Conservation (phyloP, 2,797 vertebrate species). For the Pteropus rufus region DNA sequence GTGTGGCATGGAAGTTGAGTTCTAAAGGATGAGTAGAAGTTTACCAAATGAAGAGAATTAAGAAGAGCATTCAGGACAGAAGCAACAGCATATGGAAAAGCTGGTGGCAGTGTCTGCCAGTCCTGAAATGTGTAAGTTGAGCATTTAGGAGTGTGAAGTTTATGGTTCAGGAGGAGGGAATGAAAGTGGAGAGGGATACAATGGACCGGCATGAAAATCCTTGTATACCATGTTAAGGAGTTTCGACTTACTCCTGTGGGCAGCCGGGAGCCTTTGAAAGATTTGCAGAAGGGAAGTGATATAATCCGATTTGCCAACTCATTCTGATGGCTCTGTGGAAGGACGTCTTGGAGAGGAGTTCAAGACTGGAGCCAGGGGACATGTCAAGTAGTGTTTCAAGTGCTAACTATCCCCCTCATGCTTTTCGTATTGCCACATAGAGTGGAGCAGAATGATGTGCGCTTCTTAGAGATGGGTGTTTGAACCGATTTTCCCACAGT, state of each 20-base stretch:
- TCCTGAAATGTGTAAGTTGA: neutral
- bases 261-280: neutral
- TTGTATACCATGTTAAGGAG: neutral
- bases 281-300: neutral
- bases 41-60: neutral
- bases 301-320: neutral
- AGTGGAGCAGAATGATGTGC: neutral
- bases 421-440: neutral
- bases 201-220: neutral
- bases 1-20: neutral
- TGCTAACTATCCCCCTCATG: neutral
- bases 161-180: neutral
- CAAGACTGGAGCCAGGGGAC: neutral
- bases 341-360: neutral
- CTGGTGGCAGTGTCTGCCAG: neutral
- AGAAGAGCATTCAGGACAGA: neutral
- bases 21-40: neutral
- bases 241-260: neutral
- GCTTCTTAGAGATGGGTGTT: conserved; percentile 18
- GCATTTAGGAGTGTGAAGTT: neutral
- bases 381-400: neutral
- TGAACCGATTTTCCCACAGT: neutral
- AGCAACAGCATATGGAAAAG: neutral
- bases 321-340: neutral
- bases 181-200: neutral